These are phyloP conservation scores for Epizoanthus scotinus DNA, from an alignment of 92 coral and sea anemone genomes.

Conservation along the genomic window DNA sequence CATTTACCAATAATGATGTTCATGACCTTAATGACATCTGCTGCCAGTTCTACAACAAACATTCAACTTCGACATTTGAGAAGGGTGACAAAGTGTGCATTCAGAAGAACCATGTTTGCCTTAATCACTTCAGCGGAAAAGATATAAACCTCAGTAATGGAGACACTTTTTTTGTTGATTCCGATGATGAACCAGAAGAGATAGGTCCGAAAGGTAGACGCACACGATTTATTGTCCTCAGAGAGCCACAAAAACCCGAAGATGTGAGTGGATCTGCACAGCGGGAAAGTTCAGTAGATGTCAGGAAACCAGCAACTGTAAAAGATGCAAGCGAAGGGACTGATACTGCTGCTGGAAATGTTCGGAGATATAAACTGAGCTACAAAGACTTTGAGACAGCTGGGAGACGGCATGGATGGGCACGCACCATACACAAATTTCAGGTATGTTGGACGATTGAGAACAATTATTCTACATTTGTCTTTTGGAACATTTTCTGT, in stretches of 20 bases:
- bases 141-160: constrained; percentile 50
- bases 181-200: constrained; percentile 1
- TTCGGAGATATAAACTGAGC: constrained; percentile 6
- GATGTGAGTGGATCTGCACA: no score
- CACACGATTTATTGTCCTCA: no score
- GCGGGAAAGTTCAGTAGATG: no score
- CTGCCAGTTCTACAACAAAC: constrained; percentile 46
- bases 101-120: constrained; percentile 40
- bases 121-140: constrained; percentile 6
- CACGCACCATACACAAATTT: constrained; percentile 55
- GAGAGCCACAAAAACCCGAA: no score
- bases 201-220: background rate
- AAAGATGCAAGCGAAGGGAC: no score
- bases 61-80: constrained; percentile 10
- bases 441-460: constrained; percentile 46
- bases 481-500: no score
- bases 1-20: constrained; percentile 46
- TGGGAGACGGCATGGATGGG: constrained; percentile 53
- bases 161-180: constrained; percentile 44
- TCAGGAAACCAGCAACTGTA: no score
- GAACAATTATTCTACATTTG: no score
- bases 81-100: constrained; percentile 55
- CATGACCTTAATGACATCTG: constrained; percentile 47
- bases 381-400: constrained; percentile 46
- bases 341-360: no score